A percentile compares a stretch with the other conserved stretches of the same genome.
phyloP scores from a whole-genome alignment of 2,888 invertebrate genomes.

The Diploptera punctata region DNA sequence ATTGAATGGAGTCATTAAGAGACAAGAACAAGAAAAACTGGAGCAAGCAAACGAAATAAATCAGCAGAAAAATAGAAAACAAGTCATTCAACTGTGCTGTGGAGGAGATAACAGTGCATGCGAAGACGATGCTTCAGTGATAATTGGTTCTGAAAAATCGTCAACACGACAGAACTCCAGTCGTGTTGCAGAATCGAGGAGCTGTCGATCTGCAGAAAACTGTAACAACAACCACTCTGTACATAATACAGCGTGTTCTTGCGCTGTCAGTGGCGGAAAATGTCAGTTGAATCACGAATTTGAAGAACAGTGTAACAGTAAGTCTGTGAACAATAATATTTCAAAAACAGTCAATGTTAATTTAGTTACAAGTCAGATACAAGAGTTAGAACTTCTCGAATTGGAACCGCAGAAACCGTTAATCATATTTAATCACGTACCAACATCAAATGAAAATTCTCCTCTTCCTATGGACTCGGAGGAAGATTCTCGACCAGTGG shows the following conservation, averaged over 20 bases:
- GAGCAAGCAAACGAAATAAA: neutral
- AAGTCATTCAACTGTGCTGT: conserved; percentile 6
- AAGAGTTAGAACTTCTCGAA: neutral
- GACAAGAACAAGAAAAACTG: neutral
- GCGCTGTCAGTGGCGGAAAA: too few relatives aligned
- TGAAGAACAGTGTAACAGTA: neutral
- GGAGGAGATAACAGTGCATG: neutral
- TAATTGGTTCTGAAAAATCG: neutral
- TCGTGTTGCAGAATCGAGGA: neutral
- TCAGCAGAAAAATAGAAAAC: neutral
- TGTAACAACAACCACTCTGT: neutral
- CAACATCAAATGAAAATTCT: neutral
- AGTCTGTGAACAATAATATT: neutral
- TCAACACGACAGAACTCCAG: neutral
- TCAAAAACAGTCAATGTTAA: neutral
- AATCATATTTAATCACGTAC: neutral
- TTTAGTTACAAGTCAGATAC: neutral
- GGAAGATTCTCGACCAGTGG: neutral
- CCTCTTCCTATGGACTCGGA: neutral
- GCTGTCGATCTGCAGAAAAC: neutral
- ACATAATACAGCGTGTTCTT: neutral
- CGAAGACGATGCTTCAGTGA: neutral
- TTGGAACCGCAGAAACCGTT: neutral
- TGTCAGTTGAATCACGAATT: neutral
- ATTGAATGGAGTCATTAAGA: neutral